Evolutionary conservation across 2,113 vertebrate species (phyloP).

Genomic region (Mellivora capensis): DNA sequence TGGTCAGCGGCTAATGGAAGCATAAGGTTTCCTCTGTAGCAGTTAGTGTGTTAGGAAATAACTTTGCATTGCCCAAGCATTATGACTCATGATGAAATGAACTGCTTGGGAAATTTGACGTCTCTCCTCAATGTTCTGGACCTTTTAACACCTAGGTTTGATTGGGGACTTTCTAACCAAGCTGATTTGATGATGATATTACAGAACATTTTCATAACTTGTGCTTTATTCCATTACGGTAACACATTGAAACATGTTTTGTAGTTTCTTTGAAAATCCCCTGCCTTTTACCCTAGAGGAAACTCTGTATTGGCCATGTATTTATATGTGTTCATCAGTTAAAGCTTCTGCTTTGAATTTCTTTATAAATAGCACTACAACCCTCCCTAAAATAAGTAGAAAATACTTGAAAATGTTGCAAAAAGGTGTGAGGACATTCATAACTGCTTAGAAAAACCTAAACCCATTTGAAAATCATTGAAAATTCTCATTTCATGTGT

Average conservation of each 20-base stretch:
- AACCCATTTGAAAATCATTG: not conserved
- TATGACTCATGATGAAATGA: constrained; percentile 24
- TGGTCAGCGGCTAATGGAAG: no score
- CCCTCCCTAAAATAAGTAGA: not conserved
- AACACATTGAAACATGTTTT: not conserved
- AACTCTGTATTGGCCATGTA: not conserved
- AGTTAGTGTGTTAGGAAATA: not conserved
- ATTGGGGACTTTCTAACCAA: constrained; percentile 50
- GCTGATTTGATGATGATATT: not conserved
- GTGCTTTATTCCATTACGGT: not conserved
- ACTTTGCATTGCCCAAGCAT: not conserved
- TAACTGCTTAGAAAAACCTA: not conserved
- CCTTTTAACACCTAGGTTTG: not conserved
- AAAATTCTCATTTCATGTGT: not conserved
- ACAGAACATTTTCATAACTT: not conserved
- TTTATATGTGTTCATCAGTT: not conserved
- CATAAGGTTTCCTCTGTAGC: not conserved
- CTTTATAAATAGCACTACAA: not conserved
- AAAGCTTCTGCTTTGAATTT: not conserved
- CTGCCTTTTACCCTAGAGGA: not conserved
- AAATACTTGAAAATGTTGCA: not conserved
- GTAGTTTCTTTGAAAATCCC: not conserved
- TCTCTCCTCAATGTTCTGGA: not conserved
- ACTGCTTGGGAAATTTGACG: constrained; percentile 18
- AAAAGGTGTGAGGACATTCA: not conserved